Base-by-base conservation (phyloP, 2,113 vertebrate genomes). In the Pholis gunnellus region DNA sequence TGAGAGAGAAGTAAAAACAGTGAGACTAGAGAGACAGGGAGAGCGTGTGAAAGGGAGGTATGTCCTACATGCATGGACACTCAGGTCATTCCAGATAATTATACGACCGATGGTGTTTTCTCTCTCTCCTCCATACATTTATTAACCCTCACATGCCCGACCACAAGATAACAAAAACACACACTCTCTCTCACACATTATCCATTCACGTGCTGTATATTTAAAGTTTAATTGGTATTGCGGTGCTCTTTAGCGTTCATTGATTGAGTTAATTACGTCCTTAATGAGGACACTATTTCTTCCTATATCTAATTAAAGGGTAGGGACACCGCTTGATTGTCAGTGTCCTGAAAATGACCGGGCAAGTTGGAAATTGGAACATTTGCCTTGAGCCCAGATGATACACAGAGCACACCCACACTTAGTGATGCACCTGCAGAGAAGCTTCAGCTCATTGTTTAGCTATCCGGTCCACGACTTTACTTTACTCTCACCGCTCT, bases 51-150 rank as follows among this genome's bases (percentile, higher is more conserved):
- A 2, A 52, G 72, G 57, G 36, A 67, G 79, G 38, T 60, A 79
- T 89, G 87, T 64, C 85, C 85, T 89, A 87, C 89, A 89, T 86
- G 89, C 82, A 91, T 85, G 89, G 77, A 81, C 82, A 87, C 82
- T 71, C 82, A 87, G 87, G 85, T 89, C 85, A 87, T 31, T 88
- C 44, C 34, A 61, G 79, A 85, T 88, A 84, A 85, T 88, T 90
- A 72, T 65, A 50, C 73, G 20, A 85, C 40, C 67, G 69, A 63
- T 86, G 70, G 75, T 34, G 38, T 29, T 75, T 80, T 29, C 74
- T 42, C n/a, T 78, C 75, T 74, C 70, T 66, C 69, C 50, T 59
- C 29, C 34, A 65, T 76, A 54, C 68, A 85, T 79, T 66, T 74
- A 76, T 73, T 75, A 85, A 78, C 83, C 36, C 85, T 78, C 36